Percentiles rank a stretch among this genome's conserved stretches.
Conservation (phyloP, 2,797 vertebrate species). For the Mareca penelope region DNA sequence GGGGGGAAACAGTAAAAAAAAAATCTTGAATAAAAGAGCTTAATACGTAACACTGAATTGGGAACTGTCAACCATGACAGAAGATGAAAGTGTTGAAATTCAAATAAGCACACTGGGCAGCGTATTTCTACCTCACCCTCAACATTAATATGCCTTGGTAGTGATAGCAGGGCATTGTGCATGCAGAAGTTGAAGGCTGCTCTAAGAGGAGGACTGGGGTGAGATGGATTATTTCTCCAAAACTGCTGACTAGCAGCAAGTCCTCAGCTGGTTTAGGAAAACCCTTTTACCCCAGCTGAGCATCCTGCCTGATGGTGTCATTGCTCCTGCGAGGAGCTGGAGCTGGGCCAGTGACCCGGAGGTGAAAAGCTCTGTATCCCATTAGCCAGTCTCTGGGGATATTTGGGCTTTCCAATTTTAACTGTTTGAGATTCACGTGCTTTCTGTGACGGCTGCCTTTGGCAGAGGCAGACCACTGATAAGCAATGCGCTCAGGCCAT, state of each 20-base stretch:
- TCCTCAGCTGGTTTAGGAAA: neutral
- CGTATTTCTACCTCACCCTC: neutral
- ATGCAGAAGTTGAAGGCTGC: neutral
- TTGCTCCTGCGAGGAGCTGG: neutral
- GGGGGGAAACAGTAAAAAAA: slow-evolving; percentile 13
- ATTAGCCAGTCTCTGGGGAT: neutral
- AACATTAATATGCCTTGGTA: neutral
- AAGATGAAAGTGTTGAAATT: slow-evolving; percentile 26
- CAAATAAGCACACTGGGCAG: slow-evolving; percentile 15
- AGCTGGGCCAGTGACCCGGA: neutral
- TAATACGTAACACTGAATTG: neutral
- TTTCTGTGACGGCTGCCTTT: slow-evolving; percentile 8
- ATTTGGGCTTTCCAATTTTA: slow-evolving; percentile 6
- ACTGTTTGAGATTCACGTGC: slow-evolving; percentile 3
- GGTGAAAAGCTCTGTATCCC: slow-evolving; percentile 40
- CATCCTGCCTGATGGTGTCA: neutral
- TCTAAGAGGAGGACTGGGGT: neutral
- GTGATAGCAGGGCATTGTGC: neutral
- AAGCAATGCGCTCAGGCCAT: neutral
- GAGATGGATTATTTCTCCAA: neutral
- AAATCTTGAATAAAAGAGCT: slow-evolving; percentile 24
- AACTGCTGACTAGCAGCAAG: neutral
- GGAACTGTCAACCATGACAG: slow-evolving; percentile 18
- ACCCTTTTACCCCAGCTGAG: neutral
- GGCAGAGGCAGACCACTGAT: neutral